Evolutionary conservation across 2,113 vertebrate genomes (phyloP), one percentile per base, ranked within the genome.

Genomic region (Sorex fumeus): DNA sequence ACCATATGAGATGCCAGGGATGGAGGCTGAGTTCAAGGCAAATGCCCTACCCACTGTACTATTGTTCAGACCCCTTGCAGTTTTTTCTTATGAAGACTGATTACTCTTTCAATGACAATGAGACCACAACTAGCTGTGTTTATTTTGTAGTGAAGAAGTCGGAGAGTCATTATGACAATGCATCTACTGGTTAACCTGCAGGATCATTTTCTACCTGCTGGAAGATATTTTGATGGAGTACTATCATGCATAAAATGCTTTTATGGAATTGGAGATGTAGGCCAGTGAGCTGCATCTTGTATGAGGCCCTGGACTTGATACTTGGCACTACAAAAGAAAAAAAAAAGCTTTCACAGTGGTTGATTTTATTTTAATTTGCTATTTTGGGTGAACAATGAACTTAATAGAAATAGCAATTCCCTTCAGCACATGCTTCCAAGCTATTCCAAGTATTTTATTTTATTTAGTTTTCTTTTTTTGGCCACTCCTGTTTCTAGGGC

Each of bases 391-490:
- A 82, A 78, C 66, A 83, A 77, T 87, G 88, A 94, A 72, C 28
- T 18, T 76, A 90, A 88, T 19, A 47, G 47, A 87, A 90, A 79
- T 40, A 34, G 13, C 71, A 87, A 94, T 88, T 88, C 95, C 40
- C 15, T 88, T 43, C 21, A 72, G 32, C 87, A 85, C 66, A 88
- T 72, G 36, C 21, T 85, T 92, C 13, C 57, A 84, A 81, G 27
- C 66, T 77, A 16, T 62, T 40, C 40, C 7, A 7, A 40, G 40
- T 40, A 40, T 40, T 40, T 7, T 40, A 57, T 43, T 84, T 74
- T 53, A 16, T 19, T 53, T 53, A 4, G 9, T 53, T 53, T 53
- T 15, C 4, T 4, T 53, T 53, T 53, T 53, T 53, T 13, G 53
- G 53, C 13, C 53, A 53, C 53, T 4, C 53, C 53, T 53, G 53